Conservation (phyloP, 2,888 invertebrate species). For the Pristionchus mayeri region DNA sequence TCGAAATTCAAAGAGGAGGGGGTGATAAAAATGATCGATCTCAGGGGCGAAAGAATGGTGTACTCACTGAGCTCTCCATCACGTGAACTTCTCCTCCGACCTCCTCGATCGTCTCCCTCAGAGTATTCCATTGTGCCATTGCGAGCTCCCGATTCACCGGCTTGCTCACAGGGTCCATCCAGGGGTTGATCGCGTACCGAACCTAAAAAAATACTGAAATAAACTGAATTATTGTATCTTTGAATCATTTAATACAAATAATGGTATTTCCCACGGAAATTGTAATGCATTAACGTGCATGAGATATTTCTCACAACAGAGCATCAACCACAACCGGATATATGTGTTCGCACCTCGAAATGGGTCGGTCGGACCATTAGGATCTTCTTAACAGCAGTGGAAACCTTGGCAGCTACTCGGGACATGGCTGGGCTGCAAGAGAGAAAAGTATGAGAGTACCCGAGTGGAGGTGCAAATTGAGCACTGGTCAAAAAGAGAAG, state of each 20-base stretch:
- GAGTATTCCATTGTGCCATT: slow-evolving; percentile 68
- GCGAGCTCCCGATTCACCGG: slow-evolving; percentile 66
- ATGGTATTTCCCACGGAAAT: no score
- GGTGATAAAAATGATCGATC: slow-evolving; percentile 32
- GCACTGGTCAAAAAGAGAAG: slow-evolving; percentile 4
- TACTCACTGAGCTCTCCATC: slow-evolving; percentile 69
- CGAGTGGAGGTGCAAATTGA: background rate
- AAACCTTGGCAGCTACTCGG: slow-evolving; percentile 16
- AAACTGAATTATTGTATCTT: background rate
- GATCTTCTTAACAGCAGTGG: slow-evolving; percentile 56
- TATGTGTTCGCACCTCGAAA: no score
- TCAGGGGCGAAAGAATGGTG: background rate
- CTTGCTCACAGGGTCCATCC: slow-evolving; percentile 70
- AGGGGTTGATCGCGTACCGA: slow-evolving; percentile 74
- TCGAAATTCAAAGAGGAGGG: background rate
- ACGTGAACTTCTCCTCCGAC: slow-evolving; percentile 72
- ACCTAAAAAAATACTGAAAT: slow-evolving; percentile 55
- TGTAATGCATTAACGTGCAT: no score
- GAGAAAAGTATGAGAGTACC: background rate
- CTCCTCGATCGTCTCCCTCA: slow-evolving; percentile 69
- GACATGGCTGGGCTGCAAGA: slow-evolving; percentile 12
- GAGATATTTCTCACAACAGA: no score
- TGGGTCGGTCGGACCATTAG: slow-evolving; percentile 74
- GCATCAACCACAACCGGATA: background rate
- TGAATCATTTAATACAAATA: background rate